Conservation (phyloP, 2,888 invertebrate species). For the Acanthosoma haemorrhoidale region DNA sequence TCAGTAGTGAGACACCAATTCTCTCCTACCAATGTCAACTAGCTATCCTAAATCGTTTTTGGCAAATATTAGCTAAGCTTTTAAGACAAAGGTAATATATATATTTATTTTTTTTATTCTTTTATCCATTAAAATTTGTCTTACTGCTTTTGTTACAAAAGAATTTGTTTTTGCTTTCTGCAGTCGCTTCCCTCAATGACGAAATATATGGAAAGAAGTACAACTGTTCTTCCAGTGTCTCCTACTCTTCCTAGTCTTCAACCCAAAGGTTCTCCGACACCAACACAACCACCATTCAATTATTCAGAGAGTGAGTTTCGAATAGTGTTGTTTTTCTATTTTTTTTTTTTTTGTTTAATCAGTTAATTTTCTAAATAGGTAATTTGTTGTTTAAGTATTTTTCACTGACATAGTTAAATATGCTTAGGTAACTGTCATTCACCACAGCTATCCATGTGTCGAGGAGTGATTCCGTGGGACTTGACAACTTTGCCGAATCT, state of each 20-base stretch:
- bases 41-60: too few relatives aligned
- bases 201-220: constrained; percentile 35
- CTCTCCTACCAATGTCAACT: too few relatives aligned
- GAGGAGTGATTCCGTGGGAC: constrained; percentile 63
- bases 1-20: too few relatives aligned
- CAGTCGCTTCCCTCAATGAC: constrained; percentile 35
- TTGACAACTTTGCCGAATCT: constrained; percentile 52
- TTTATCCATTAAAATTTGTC: neutral
- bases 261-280: constrained; percentile 29
- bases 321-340: neutral
- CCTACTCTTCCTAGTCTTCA: constrained; percentile 54
- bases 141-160: neutral
- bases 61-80: too few relatives aligned
- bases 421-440: constrained; percentile 52
- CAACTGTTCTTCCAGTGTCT: constrained; percentile 50
- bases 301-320: constrained; percentile 36
- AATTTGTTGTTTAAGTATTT: neutral
- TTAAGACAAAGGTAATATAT: neutral
- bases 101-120: neutral
- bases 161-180: neutral
- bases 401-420: constrained; percentile 45
- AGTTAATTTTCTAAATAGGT: neutral
- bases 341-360: too few relatives aligned
- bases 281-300: constrained; percentile 36
- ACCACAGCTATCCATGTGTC: constrained; percentile 52